Evolutionary conservation across 2,113 vertebrate species (phyloP), one percentile per base, ranked within the genome.

Genomic region (Pygoscelis antarcticus): DNA sequence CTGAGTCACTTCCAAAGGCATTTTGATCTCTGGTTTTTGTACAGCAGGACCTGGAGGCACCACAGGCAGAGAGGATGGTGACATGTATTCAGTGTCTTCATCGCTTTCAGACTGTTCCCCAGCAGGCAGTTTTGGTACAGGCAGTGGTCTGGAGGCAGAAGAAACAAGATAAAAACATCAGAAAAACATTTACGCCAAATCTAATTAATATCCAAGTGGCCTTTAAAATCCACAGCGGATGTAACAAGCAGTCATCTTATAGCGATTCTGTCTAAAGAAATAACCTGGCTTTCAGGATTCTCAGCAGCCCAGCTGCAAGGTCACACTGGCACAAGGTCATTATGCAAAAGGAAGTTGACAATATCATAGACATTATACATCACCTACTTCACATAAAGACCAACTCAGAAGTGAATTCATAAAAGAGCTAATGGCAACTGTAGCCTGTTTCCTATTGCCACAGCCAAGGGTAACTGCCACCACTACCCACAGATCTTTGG

Each of bases 71-170:
- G 99, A 99, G 42, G 99, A 99, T 9, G 99, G 99, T 47, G 99
- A 99, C 99, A 99, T 99, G 97, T 99, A 99, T 77, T 99, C 99
- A 0, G 99, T 98, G 90, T 99, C 99, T 78, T 99, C 99, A 20
- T 99, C 98, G 1, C 98, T 98, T 82, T 99, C 99, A 58, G 96
- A 96, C 79, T 99, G 99, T 36, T 99, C 99, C 76, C 98, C 98
- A 10, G 98, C 40, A 78, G 97, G 97, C 78, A 97, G 93, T 95
- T 99, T 99, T 94, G 97, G 98, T 89, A 96, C 97, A 91, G 98
- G 96, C 96, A 99, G 96, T 3, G 99, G 98, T 97, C 99, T 99
- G 96, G 27, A 94, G 84, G 79, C 78, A 79, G 17, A 36, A 83
- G 52, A 47, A 84, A 80, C 16, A 25, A 64, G 75, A 68, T 14